A percentile compares a stretch with the other conserved stretches of the same genome.
Evolutionary conservation across 30 jellyfish, hydroid and myxozoan species (phyloP).

Genomic region (Calvadosia cruxmelitensis): DNA sequence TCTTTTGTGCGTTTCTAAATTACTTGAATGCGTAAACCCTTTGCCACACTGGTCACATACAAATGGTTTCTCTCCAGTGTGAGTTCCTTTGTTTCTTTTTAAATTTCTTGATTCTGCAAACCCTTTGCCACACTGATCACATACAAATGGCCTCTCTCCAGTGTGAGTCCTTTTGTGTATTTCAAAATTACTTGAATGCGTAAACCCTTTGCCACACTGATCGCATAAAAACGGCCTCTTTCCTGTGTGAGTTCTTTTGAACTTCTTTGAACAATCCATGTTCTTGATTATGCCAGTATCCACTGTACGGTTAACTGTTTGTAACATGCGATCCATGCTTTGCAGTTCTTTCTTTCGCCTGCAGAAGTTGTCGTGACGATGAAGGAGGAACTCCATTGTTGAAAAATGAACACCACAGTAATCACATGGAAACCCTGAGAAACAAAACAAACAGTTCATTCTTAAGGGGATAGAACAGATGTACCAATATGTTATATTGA

Average conservation of each 20-base stretch:
- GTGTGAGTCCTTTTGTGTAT: constrained; percentile 13
- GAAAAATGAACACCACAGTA: too few species aligned
- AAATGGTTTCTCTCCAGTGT: constrained; percentile 9
- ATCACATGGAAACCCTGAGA: too few species aligned
- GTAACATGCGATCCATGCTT: too few species aligned
- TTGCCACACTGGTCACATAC: constrained; percentile 28
- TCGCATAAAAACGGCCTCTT: not conserved
- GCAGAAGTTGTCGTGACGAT: too few species aligned
- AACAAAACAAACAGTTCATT: too few species aligned
- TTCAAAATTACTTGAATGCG: not conserved
- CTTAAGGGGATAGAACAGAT: too few species aligned
- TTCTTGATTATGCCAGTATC: too few species aligned
- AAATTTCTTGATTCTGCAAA: constrained; percentile 4
- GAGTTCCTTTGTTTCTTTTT: constrained; percentile 4
- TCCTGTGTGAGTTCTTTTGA: not conserved
- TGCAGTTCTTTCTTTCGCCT: too few species aligned
- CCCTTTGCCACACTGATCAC: constrained; percentile 12
- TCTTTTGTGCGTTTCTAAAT: constrained; percentile 9
- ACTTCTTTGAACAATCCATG: not conserved
- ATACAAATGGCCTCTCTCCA: constrained; percentile 7
- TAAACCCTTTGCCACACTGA: constrained; percentile 7
- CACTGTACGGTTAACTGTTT: too few species aligned
- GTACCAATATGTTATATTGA: too few species aligned
- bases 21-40: not conserved
- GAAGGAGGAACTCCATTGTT: too few species aligned